phyloP scores from a whole-genome alignment of 2,797 vertebrate species.

The Silurus aristotelis region DNA sequence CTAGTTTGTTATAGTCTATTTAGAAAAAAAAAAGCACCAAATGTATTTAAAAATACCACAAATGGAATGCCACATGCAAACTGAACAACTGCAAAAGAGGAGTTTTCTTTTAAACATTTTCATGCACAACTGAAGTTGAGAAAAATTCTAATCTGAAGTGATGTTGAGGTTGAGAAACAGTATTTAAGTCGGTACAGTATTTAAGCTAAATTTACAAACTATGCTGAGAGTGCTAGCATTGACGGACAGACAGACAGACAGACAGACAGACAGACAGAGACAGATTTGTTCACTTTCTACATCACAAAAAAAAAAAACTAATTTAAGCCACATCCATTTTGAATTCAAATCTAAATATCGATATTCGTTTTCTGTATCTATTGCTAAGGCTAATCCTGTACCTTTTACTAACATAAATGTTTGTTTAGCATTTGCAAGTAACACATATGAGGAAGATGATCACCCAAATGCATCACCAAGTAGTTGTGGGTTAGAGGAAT shows the following conservation, averaged over 20 bases:
- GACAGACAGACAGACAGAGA: no score
- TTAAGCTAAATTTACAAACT: neutral
- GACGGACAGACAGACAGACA: no score
- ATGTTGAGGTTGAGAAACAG: neutral
- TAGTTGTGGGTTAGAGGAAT: neutral
- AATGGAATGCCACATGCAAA: neutral
- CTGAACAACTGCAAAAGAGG: neutral
- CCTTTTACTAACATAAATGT: neutral
- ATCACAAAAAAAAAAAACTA: no score
- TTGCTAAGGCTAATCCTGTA: neutral
- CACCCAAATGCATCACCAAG: neutral
- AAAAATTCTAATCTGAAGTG: neutral
- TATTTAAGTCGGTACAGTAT: neutral
- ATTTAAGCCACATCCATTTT: neutral
- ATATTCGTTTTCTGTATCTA: neutral
- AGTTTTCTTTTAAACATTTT: no score
- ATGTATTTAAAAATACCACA: neutral
- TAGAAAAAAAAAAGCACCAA: neutral
- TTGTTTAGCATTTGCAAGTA: neutral
- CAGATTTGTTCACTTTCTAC: no score
- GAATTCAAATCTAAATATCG: neutral
- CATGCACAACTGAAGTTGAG: no score
- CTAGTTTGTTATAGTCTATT: neutral
- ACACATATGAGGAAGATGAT: neutral
- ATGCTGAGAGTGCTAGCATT: neutral